Percentiles rank a stretch among this genome's conserved stretches.
These are phyloP conservation scores for Drosophila gaucha DNA, from an alignment of 2,888 invertebrate genomes.

Conservation along the genomic window DNA sequence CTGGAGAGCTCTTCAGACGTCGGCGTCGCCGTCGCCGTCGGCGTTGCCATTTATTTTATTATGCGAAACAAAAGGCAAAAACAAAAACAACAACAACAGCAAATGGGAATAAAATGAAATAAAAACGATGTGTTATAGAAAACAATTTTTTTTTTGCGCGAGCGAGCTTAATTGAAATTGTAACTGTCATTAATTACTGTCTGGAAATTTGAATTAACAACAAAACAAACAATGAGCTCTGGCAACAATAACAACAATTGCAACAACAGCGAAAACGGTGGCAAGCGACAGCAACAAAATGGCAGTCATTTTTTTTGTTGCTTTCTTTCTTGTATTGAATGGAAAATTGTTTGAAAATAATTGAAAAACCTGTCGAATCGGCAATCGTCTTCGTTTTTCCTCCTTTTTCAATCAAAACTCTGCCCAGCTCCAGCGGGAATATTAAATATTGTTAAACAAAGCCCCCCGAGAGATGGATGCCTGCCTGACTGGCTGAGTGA, in stretches of 20 bases:
- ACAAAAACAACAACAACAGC: constrained; percentile 48
- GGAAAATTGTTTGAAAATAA: constrained; percentile 61
- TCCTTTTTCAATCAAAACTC: constrained; percentile 66
- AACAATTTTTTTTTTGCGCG: constrained; percentile 48
- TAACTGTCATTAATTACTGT: constrained; percentile 85
- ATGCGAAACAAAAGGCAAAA: constrained; percentile 66
- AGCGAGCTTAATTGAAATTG: constrained; percentile 78
- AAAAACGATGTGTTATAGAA: constrained; percentile 61
- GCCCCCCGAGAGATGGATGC: constrained; percentile 45
- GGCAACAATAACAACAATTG: constrained; percentile 50
- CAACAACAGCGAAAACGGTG: constrained; percentile 22
- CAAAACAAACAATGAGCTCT: constrained; percentile 48
- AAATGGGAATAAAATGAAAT: constrained; percentile 38
- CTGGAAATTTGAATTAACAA: constrained; percentile 81
- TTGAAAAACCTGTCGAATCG: constrained; percentile 78
- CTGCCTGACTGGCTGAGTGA: constrained; percentile 24
- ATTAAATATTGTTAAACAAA: constrained; percentile 66
- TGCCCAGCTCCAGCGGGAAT: constrained; percentile 42
- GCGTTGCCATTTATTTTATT: constrained; percentile 80
- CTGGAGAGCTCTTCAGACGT: constrained; percentile 73
- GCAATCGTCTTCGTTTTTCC: constrained; percentile 50
- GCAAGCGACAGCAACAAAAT: constrained; percentile 49
- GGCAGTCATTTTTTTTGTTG: constrained; percentile 29
- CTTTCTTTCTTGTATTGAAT: constrained; percentile 8
- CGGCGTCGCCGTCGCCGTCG: constrained; percentile 59